These are phyloP conservation scores for Bombycilla garrulus DNA, from an alignment of 2,113 vertebrate genomes.

Conservation along the genomic window DNA sequence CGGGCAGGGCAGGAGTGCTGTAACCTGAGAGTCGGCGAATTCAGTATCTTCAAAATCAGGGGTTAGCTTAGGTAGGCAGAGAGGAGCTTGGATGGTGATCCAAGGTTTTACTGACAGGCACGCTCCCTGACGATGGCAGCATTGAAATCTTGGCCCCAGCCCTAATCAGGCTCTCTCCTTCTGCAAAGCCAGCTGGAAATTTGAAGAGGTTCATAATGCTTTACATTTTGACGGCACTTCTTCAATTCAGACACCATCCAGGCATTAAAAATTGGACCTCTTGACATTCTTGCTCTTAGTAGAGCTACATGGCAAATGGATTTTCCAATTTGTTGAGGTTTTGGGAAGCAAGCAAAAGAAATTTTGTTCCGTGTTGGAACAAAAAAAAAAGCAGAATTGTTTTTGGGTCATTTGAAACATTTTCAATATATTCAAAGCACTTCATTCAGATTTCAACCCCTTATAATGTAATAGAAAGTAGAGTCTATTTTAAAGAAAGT, in stretches of 20 bases:
- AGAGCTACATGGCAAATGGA: not conserved
- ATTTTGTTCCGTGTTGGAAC: not conserved
- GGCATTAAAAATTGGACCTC: not conserved
- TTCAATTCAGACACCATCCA: not conserved
- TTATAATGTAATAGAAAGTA: slow-evolving; percentile 46
- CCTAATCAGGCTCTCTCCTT: not conserved
- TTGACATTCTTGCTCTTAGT: not conserved
- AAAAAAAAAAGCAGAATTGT: not conserved
- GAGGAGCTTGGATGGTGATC: not conserved
- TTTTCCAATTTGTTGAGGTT: slow-evolving; percentile 55
- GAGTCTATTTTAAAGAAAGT: slow-evolving; percentile 53
- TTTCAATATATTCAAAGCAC: slow-evolving; percentile 56
- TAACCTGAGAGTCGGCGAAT: not conserved
- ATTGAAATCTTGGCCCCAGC: not conserved
- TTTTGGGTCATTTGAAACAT: slow-evolving; percentile 25
- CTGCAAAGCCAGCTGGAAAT: not conserved
- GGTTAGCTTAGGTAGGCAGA: not conserved
- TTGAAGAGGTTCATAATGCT: not conserved
- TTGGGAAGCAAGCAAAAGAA: slow-evolving; percentile 28
- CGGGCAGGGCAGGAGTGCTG: not conserved
- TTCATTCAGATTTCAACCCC: slow-evolving; percentile 56
- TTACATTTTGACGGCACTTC: not conserved
- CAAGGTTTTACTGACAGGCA: not conserved
- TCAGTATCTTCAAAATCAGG: not conserved
- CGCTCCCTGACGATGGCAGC: not conserved